Base-by-base conservation (phyloP, 2,797 vertebrate genomes). In the Limosa lapponica region DNA sequence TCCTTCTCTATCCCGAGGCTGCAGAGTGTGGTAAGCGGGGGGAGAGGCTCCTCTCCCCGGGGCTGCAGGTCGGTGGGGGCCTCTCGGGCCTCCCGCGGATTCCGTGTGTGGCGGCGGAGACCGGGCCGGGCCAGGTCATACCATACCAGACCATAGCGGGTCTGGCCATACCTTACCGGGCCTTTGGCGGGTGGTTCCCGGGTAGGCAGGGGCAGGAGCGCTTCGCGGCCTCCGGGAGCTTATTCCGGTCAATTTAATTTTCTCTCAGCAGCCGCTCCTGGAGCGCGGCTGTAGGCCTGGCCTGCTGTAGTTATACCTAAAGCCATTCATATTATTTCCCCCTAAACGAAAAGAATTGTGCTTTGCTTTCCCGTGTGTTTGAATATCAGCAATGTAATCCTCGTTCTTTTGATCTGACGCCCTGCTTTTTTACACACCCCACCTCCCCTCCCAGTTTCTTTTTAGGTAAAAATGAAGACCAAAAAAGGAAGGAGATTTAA, bases 401-500 rank as follows among this genome's bases (percentile, higher is more conserved):
- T 24, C 1, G 0, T 57, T 62, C 5, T 8, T 51, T 44, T 69
- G 3, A 41, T 62, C 27, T 77, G 9, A 37, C 39, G 11, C 6
- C 17, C 23, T 28, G n/a, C 16, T 28, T 39, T 92, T 23, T 96
- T 57, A 30, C 16, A 30, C 27, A 17, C 27, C 57, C 14, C 10
- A 9, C 8, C 32, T 22, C 39, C 19, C 6, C 6, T 22, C 9
- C 24, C 32, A 0, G 8, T 36, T 91, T 96, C 34, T 22, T 58
- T 90, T 57, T 46, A 96, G 96, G 90, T 95, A 88, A 96, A 97
- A 86, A 99, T 99, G 99, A 99, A 99, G 97, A 75, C 87, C 4
- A 98, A 93, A 57, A 97, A 92, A 86, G 87, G 96, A 62, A 77
- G 92, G 20, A 96, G 96, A 25, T 95, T 97, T 59, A 95, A 19